Conservation (phyloP, 2,113 vertebrate genomes). For the Drymodes brunneopygia region DNA sequence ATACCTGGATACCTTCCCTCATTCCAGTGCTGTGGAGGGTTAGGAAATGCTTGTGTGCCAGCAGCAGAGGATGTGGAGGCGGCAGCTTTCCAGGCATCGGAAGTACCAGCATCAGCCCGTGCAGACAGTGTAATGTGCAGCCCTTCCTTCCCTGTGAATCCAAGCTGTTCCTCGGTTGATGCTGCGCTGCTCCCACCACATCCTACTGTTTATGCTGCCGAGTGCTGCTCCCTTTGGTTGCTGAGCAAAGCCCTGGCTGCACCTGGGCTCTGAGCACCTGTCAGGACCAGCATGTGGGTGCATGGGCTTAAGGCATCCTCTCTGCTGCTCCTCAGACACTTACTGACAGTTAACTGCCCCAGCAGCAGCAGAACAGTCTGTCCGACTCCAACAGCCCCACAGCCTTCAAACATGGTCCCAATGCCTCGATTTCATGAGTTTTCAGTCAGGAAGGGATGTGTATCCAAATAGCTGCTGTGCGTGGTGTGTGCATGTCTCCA, state of each 20-base stretch:
- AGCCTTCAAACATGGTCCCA: neutral
- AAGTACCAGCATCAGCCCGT: constrained; percentile 63
- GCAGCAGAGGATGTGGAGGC: constrained; percentile 64
- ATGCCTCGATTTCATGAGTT: neutral
- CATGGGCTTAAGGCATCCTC: neutral
- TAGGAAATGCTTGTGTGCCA: neutral
- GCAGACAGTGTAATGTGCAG: constrained; percentile 63
- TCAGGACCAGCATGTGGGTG: neutral
- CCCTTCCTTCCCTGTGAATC: constrained; percentile 43
- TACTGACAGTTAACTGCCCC: neutral
- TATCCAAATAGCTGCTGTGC: neutral
- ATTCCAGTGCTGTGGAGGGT: neutral
- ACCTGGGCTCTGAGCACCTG: neutral
- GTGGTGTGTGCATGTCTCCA: neutral
- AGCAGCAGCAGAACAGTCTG: neutral
- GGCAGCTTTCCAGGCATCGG: constrained; percentile 65
- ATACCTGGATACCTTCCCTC: neutral
- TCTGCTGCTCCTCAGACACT: neutral
- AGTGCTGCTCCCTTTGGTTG: constrained; percentile 54
- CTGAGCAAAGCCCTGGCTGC: neutral
- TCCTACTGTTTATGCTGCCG: neutral
- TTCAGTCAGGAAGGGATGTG: neutral
- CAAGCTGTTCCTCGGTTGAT: constrained; percentile 66
- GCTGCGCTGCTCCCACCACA: constrained; percentile 26
- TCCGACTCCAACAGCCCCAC: neutral